phyloP scores from a whole-genome alignment of 2,888 invertebrate species.

The Leucozona laternaria region DNA sequence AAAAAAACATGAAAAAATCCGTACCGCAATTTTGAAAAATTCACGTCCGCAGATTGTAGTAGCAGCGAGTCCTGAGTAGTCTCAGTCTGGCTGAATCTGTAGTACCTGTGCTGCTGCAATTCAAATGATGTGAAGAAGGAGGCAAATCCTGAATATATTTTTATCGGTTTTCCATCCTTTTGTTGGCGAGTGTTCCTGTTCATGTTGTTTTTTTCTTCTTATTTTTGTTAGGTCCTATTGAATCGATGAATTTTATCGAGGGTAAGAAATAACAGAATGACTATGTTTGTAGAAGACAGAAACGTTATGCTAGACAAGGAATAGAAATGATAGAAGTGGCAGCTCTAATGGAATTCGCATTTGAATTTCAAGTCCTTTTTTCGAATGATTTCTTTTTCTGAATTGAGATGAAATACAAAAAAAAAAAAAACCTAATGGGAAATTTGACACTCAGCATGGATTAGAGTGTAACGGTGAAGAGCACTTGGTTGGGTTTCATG shows the following conservation, averaged over 20 bases:
- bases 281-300: constrained; percentile 25
- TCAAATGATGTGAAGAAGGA: constrained; percentile 24
- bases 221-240: not conserved
- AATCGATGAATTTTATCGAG: constrained; percentile 44
- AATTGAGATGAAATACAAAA: not conserved
- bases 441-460: constrained; percentile 45
- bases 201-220: not conserved
- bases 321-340: constrained; percentile 45
- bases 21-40: constrained; percentile 39
- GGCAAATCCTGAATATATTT: constrained; percentile 57
- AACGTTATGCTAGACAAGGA: constrained; percentile 28
- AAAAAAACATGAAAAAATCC: not conserved
- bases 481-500: constrained; percentile 25
- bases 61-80: not conserved
- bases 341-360: constrained; percentile 65
- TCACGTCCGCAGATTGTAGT: constrained; percentile 31
- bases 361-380: constrained; percentile 63
- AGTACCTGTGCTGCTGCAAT: constrained; percentile 26
- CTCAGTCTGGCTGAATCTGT: not conserved
- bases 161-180: constrained; percentile 58
- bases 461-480: constrained; percentile 3
- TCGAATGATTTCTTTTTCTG: constrained; percentile 37
- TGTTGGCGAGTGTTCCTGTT: constrained; percentile 30
- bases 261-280: not conserved
- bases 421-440: constrained; percentile 7